Evolutionary conservation across 2,888 invertebrate species (phyloP), one percentile per base, ranked within the genome.

Genomic region (Drosophila conformis): DNA sequence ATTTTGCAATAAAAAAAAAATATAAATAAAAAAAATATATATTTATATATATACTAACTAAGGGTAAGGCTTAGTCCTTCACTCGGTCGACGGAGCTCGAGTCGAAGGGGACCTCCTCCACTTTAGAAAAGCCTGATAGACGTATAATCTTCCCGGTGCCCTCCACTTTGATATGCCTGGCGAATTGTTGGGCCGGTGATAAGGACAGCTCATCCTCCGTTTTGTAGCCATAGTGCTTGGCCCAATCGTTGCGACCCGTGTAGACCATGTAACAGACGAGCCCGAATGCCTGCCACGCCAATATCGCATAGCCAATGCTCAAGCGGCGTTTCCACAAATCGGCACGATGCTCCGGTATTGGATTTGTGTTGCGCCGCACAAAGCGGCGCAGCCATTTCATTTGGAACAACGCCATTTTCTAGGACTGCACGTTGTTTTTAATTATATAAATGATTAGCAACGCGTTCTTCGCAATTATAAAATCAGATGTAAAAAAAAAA

Each of bases 271-370:
- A 96, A 27, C 94, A 78, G 5, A 96, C 94, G 25, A 95, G 83
- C 13, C 96, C 96, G 89, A 96, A 95, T 1, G 95, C 95, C 92
- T 96, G 95, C 96, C 96, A 96, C 18, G 95, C 95, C 11, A 95
- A n/a, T 51, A 96, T 64, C 40, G 94, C 95, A 87, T 96, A 96
- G 0, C 92, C 93, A 69, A 96, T 73, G 74, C 96, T 95, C 0
- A 96, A 91, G 29, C 95, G 94, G 8, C 93, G 93, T 90, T 95
- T 96, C 95, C 95, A 95, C 11, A 94, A 51, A 2, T 92, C 85
- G 0, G 96, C 96, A 38, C 91, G 92, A 18, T 94, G 92, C 78
- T 93, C 91, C 2, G 93, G 91, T 62, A 95, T 94, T 0, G 94
- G 94, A 53, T 90, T 93, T 29, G 94, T 94, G 76, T 94, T 82